Percentiles rank a stretch among this genome's conserved stretches.
Evolutionary conservation across 2,797 vertebrate species (phyloP).

Genomic region (Pseudomugil gertrudae): DNA sequence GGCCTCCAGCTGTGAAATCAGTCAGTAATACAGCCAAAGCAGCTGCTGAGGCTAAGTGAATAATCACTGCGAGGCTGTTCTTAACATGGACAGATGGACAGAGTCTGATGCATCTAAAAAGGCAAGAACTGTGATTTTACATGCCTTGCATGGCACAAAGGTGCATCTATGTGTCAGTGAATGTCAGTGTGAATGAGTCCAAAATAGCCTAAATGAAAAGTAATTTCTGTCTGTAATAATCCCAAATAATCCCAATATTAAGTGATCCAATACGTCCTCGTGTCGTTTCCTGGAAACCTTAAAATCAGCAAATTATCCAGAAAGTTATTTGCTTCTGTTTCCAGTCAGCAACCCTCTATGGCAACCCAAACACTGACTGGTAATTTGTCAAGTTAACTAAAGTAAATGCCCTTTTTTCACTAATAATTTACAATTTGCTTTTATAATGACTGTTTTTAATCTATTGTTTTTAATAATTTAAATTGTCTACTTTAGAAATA

Average conservation of each 20-base stretch:
- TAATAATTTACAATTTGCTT: too few relatives aligned
- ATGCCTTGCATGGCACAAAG: slow-evolving; percentile 12
- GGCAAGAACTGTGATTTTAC: slow-evolving; percentile 18
- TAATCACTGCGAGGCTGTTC: slow-evolving; percentile 63
- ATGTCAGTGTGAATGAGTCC: slow-evolving; percentile 1
- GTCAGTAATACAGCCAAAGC: slow-evolving; percentile 67
- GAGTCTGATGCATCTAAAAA: slow-evolving; percentile 23
- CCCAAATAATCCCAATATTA: too few relatives aligned
- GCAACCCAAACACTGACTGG: too few relatives aligned
- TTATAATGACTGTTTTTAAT: too few relatives aligned
- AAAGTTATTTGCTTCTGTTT: background rate
- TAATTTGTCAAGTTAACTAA: too few relatives aligned
- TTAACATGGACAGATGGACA: slow-evolving; percentile 41
- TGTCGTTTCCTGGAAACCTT: background rate
- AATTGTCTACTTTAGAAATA: too few relatives aligned
- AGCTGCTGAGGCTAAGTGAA: slow-evolving; percentile 72
- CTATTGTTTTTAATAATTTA: too few relatives aligned
- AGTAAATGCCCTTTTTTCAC: too few relatives aligned
- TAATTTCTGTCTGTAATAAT: too few relatives aligned
- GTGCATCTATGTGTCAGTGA: slow-evolving; percentile 1
- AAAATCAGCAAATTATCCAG: background rate
- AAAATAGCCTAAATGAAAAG: slow-evolving; percentile 4
- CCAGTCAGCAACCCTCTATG: background rate
- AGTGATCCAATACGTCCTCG: too few relatives aligned
- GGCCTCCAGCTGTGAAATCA: slow-evolving; percentile 72